Percentiles rank a stretch among this genome's conserved stretches.
Conservation (phyloP, 1,140 invertebrate genomes). For the Asobara japonica region DNA sequence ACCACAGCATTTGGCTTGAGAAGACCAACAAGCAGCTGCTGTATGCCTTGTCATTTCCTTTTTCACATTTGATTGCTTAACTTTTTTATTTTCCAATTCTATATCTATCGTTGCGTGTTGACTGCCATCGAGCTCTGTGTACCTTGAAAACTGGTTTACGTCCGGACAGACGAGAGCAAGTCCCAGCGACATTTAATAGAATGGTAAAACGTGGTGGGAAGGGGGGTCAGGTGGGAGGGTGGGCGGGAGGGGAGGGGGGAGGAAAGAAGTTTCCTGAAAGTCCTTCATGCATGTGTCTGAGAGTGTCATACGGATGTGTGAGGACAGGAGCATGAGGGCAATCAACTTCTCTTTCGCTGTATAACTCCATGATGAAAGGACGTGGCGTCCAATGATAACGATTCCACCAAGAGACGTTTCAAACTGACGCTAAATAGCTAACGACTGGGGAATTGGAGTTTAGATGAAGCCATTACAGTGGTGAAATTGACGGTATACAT, state of each 20-base stretch:
- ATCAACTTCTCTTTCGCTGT: constrained; percentile 20
- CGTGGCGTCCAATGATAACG: neutral
- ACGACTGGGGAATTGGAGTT: neutral
- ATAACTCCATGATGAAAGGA: neutral
- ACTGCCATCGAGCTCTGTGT: neutral
- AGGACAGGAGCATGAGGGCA: constrained; percentile 22
- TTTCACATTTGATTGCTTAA: neutral
- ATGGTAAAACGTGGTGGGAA: constrained; percentile 22
- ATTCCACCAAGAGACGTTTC: neutral
- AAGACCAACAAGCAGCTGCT: neutral
- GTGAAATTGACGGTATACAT: neutral
- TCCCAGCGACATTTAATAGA: constrained; percentile 23
- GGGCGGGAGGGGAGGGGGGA: neutral
- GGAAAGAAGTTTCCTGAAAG: constrained; percentile 28
- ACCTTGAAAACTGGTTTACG: constrained; percentile 22
- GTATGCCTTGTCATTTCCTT: constrained; percentile 9
- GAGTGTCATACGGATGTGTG: constrained; percentile 23
- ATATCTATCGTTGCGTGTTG: constrained; percentile 16
- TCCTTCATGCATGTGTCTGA: constrained; percentile 8
- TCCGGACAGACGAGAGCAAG: constrained; percentile 14
- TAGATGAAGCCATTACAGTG: neutral
- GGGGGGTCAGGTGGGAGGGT: too few species aligned
- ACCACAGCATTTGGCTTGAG: neutral
- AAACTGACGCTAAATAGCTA: neutral
- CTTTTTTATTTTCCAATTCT: neutral